These are phyloP conservation scores for Mallotus villosus DNA, from an alignment of 2,797 vertebrate species.

Conservation along the genomic window DNA sequence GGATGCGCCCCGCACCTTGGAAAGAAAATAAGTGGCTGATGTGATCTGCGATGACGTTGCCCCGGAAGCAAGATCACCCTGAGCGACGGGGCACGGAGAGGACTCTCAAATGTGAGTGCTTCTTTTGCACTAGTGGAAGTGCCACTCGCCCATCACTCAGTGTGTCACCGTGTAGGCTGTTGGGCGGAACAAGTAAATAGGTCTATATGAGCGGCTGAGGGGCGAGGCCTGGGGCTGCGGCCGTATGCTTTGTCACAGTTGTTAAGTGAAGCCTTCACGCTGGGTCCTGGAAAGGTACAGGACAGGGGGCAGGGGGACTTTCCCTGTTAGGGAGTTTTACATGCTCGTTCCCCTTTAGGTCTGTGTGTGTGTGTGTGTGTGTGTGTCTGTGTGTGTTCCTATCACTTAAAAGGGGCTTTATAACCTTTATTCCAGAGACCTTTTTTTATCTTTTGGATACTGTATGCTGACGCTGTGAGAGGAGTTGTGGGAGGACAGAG, in stretches of 20 bases:
- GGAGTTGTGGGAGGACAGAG: constrained; percentile 46
- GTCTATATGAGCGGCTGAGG: constrained; percentile 29
- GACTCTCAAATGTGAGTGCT: constrained; percentile 7
- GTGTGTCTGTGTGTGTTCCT: constrained; percentile 10
- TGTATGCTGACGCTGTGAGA: constrained; percentile 28
- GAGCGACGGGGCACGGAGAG: background rate
- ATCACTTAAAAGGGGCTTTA: constrained; percentile 17
- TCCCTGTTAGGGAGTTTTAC: no score
- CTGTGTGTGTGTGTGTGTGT: no score
- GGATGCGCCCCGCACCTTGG: constrained; percentile 23
- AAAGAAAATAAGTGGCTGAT: constrained; percentile 11
- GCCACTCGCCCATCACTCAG: constrained; percentile 2
- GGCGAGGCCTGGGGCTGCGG: constrained; percentile 20
- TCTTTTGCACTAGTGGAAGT: constrained; percentile 9
- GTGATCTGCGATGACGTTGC: constrained; percentile 7
- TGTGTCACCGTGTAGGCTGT: background rate
- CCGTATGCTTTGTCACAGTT: constrained; percentile 15
- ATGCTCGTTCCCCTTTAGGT: no score
- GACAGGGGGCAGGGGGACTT: background rate
- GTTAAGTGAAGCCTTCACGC: constrained; percentile 37
- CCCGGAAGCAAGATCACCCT: no score
- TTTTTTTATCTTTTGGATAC: background rate
- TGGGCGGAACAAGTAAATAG: constrained; percentile 20
- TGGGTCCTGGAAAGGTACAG: constrained; percentile 38
- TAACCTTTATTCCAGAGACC: background rate